Percentiles rank a stretch among this genome's conserved stretches.
Evolutionary conservation across 2,888 invertebrate species (phyloP).

Genomic region (Neuroscelio doddi): DNA sequence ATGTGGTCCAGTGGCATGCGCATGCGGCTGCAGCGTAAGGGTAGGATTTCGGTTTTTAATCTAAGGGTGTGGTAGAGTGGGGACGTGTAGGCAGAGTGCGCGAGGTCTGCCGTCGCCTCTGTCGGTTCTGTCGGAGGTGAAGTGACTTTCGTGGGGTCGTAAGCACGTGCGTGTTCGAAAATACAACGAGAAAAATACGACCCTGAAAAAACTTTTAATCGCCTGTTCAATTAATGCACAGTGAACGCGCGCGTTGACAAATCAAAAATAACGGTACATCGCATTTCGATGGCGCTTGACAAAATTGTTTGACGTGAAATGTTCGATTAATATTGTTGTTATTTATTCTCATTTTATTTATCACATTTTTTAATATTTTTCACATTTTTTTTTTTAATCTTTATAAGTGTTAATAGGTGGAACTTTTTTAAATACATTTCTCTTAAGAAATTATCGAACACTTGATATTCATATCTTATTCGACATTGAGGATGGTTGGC

Average conservation of each 20-base stretch:
- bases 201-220: constrained; percentile 9
- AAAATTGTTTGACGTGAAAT: too few species aligned
- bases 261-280: too few species aligned
- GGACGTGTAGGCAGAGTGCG: constrained; percentile 49
- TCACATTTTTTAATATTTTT: too few species aligned
- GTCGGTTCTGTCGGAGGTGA: constrained; percentile 41
- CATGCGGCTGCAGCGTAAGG: constrained; percentile 18
- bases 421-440: too few species aligned
- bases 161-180: constrained; percentile 45
- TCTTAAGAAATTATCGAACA: too few species aligned
- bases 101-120: constrained; percentile 41
- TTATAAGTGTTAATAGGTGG: too few species aligned
- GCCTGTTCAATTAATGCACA: not conserved
- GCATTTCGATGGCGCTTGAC: too few species aligned
- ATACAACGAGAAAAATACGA: constrained; percentile 31
- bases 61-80: constrained; percentile 65
- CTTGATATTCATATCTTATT: too few species aligned
- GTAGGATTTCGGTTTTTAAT: constrained; percentile 65
- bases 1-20: constrained; percentile 47
- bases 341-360: too few species aligned
- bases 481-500: too few species aligned
- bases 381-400: too few species aligned
- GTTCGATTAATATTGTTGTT: too few species aligned
- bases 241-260: constrained; percentile 9
- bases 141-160: constrained; percentile 48